Evolutionary conservation across 2,113 vertebrate species (phyloP).

Genomic region (Pedionomus torquatus): DNA sequence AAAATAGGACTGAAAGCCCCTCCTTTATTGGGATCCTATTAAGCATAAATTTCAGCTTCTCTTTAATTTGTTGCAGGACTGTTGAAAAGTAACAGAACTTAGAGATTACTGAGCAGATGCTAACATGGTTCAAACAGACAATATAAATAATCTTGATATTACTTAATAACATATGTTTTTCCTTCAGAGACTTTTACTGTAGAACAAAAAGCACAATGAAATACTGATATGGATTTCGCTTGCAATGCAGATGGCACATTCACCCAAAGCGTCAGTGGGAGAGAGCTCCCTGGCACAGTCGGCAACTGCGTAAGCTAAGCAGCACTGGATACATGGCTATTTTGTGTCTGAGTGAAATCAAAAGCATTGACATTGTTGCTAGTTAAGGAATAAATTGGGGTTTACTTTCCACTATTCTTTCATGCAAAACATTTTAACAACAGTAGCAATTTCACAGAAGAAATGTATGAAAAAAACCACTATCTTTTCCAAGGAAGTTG

Average conservation of each 20-base stretch:
- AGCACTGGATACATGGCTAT: background rate
- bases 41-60: conserved; percentile 23
- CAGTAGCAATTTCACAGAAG: background rate
- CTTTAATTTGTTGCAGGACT: conserved; percentile 53
- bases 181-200: conserved; percentile 15
- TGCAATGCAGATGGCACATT: background rate
- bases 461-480: background rate
- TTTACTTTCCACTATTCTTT: background rate
- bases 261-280: background rate
- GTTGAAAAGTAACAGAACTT: conserved; percentile 51
- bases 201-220: background rate
- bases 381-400: background rate
- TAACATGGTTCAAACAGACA: conserved; percentile 55
- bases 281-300: background rate
- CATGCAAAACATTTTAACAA: background rate
- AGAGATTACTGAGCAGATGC: conserved; percentile 40
- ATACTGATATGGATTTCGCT: background rate
- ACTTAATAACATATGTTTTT: conserved; percentile 60
- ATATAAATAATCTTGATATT: conserved; percentile 67
- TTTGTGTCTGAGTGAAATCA: background rate
- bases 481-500: background rate
- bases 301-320: background rate
- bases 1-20: conserved; percentile 39
- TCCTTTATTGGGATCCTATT: conserved; percentile 21
- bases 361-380: background rate